A percentile compares a stretch with the other conserved stretches of the same genome.
phyloP scores from a whole-genome alignment of 2,797 vertebrate species.

The Cygnus olor region DNA sequence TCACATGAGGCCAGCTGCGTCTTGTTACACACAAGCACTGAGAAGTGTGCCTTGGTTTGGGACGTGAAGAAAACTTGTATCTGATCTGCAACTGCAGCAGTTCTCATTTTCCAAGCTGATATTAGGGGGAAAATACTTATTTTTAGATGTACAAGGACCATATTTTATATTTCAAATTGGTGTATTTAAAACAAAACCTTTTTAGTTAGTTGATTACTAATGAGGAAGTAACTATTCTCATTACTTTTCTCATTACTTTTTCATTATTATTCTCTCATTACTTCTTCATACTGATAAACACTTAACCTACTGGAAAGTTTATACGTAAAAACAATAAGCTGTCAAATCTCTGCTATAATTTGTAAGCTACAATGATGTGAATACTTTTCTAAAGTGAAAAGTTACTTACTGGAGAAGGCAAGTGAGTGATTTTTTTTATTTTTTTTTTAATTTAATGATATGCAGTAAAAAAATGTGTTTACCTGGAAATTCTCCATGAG shows the following conservation, averaged over 20 bases:
- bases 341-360: background rate
- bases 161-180: background rate
- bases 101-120: conserved; percentile 78
- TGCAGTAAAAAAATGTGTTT: background rate
- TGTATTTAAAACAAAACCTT: background rate
- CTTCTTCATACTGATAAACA: background rate
- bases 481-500: conserved; percentile 73
- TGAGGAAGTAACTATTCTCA: background rate
- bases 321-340: background rate
- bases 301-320: background rate
- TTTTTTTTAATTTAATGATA: background rate
- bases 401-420: background rate
- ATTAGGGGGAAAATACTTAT: background rate
- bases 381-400: background rate
- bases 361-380: background rate
- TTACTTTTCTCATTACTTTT: background rate
- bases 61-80: conserved; percentile 70
- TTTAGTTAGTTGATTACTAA: background rate
- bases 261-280: background rate
- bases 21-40: conserved; percentile 69
- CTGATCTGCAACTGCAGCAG: background rate
- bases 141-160: background rate
- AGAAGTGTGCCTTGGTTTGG: conserved; percentile 67
- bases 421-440: background rate
- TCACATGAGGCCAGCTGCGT: conserved; percentile 45